Percentiles rank a stretch among this genome's conserved stretches.
These are phyloP conservation scores for Tetheella fluctuosa DNA, from an alignment of 2,888 invertebrate genomes.

Conservation along the genomic window DNA sequence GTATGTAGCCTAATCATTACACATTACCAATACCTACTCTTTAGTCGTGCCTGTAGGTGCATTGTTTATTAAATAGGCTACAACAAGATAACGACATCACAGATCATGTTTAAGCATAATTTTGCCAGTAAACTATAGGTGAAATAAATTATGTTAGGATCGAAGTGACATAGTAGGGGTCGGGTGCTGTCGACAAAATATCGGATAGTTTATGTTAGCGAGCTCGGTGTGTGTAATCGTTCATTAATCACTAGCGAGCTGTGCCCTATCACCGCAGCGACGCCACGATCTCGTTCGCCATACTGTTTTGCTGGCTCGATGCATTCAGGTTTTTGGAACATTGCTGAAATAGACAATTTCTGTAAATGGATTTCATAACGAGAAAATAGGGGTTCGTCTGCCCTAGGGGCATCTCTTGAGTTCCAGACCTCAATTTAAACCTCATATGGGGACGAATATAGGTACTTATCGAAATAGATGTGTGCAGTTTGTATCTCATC, in stretches of 20 bases:
- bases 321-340: slow-evolving; percentile 80
- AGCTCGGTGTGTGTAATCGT: slow-evolving; percentile 65
- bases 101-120: neutral
- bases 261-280: slow-evolving; percentile 82
- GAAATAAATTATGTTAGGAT: slow-evolving; percentile 10
- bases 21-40: neutral
- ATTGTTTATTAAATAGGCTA: neutral
- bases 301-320: slow-evolving; percentile 80
- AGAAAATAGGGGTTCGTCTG: slow-evolving; percentile 19
- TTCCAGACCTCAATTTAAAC: slow-evolving; percentile 5
- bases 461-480: neutral
- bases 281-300: slow-evolving; percentile 81
- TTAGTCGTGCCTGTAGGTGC: neutral
- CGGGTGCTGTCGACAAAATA: slow-evolving; percentile 56
- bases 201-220: slow-evolving; percentile 71
- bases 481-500: neutral
- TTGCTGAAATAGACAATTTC: slow-evolving; percentile 69
- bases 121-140: neutral
- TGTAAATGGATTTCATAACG: slow-evolving; percentile 34
- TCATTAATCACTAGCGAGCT: slow-evolving; percentile 69
- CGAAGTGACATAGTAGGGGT: slow-evolving; percentile 30
- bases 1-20: neutral
- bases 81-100: slow-evolving; percentile 3
- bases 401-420: neutral
- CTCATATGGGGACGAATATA: neutral